Base-by-base conservation (phyloP, 1,140 invertebrate genomes). In the Chlorops oryzae region DNA sequence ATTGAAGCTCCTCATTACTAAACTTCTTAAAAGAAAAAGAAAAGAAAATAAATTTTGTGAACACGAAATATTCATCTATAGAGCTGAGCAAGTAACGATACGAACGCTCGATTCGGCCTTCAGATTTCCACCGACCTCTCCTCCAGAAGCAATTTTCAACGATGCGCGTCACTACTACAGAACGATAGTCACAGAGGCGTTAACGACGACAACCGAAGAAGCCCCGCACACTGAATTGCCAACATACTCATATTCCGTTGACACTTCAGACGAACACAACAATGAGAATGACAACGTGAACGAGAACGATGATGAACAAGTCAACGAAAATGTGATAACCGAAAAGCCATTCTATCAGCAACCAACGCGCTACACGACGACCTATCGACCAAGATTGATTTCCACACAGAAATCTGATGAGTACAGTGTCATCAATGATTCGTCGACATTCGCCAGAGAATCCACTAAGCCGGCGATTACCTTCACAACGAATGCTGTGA, bases 201-300 rank as follows among this genome's bases (percentile, higher is more conserved):
- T n/a, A n/a, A 39, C 37, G 17, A 9, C 37, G 37, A 6, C 35
- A 5, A 39, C 34, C 18, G 50, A 57, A 5, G 54, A 58, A 10
- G 18, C 37, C 22, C 58, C 62, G 34, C 62, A 62, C 44, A 55
- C 53, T 24, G 65, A 65, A n/a, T n/a, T n/a, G n/a, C n/a, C n/a
- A n/a, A n/a, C n/a, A n/a, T n/a, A n/a, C n/a, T n/a, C n/a, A n/a
- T n/a, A n/a, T n/a, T n/a, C n/a, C n/a, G n/a, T n/a, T 39, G 54
- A 59, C 6, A 58, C 50, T 22, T 59, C 61, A 5, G 56, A 50
- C 25, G 62, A 64, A 45, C 47, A 12, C 59, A 46, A 24, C 34
- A 56, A 60, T 21, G 58, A 60, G 22, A 55, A 56, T 38, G 52
- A 61, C 27, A 58, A 41, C 9, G 58, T 62, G 37, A 47, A 38